Base-by-base conservation (phyloP, 2,888 invertebrate species). In the Dicycla oo region DNA sequence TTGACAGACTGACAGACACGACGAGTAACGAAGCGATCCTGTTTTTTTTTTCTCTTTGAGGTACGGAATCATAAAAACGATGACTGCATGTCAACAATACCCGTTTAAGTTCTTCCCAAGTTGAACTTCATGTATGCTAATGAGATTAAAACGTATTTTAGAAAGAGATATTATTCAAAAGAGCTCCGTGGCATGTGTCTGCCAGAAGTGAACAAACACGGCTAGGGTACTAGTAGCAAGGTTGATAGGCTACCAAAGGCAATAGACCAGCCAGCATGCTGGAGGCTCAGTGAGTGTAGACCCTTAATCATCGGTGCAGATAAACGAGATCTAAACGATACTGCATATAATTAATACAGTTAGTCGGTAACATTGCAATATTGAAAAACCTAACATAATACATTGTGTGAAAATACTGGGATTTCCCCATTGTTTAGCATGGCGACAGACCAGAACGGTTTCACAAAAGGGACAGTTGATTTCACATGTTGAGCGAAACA, bases 281-380 rank as follows among this genome's bases (percentile, higher is more conserved):
- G 13, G 8, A 13, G 6, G 10, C 10, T 11, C 18, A 43, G 15
- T 71, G 20, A 23, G 26, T n/a, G 65, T 23, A 58, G 51, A 58
- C 76, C 72, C 72, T 72, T 15, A 49, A 51, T 34, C 62, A 80
- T 26, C 45, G 40, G n/a, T 40, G 67, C 67, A 61, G 26, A 64
- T 67, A 73, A 79, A 64, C 69, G 34, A 60, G 62, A 68, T 61
- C 20, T 43, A 43, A 57, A 47, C 56, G 66, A 67, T 56, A 68
- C 23, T 47, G 58, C 13, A 54, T 45, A 65, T n/a, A 53, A 30
- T 26, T 34, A 34, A 34, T 34, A 40, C 57, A 26, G 34, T 47
- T 40, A 53, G 49, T 54, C 38, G 13, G 30, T 18, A n/a, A 58
- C 47, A 56, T 69, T 64, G 63, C 30, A 77, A 45, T 60, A 80